Percentiles rank a stretch among this genome's conserved stretches.
Conservation (phyloP, 1,140 invertebrate genomes). For the Laupala kohalensis region DNA sequence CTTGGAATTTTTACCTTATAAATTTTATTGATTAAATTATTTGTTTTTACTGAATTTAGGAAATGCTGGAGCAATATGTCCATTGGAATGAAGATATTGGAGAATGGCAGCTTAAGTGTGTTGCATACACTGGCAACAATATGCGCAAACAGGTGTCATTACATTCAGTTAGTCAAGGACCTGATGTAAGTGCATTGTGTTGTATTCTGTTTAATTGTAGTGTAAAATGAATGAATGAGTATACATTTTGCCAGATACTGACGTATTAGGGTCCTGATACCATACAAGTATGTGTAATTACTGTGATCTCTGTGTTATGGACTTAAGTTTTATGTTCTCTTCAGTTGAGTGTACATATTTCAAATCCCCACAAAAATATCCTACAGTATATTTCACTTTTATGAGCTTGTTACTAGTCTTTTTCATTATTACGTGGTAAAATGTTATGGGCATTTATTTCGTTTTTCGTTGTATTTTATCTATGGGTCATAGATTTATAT, state of each 20-base stretch:
- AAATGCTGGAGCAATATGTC: slow-evolving; percentile 82
- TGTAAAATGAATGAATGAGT: not conserved
- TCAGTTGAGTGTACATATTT: no score
- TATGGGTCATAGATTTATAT: no score
- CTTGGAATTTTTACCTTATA: no score
- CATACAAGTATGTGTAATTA: not conserved
- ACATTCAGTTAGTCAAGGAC: slow-evolving; percentile 1
- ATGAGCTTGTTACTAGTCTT: no score
- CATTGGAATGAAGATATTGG: slow-evolving; percentile 97
- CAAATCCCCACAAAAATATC: no score
- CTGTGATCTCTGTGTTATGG: not conserved
- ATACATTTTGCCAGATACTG: not conserved
- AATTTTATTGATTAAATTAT: no score
- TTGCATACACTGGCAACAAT: slow-evolving; percentile 98
- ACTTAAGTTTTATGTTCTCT: not conserved
- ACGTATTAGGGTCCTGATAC: not conserved
- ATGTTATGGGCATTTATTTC: no score
- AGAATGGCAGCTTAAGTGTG: slow-evolving; percentile 95
- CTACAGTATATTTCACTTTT: no score
- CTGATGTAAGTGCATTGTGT: slow-evolving; percentile 3
- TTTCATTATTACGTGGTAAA: no score
- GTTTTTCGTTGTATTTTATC: no score
- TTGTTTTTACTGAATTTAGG: slow-evolving; percentile 42
- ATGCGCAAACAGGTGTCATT: slow-evolving; percentile 56
- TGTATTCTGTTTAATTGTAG: not conserved